These are phyloP conservation scores for Hypanus sabinus DNA, from an alignment of 2,113 vertebrate species.

Conservation along the genomic window DNA sequence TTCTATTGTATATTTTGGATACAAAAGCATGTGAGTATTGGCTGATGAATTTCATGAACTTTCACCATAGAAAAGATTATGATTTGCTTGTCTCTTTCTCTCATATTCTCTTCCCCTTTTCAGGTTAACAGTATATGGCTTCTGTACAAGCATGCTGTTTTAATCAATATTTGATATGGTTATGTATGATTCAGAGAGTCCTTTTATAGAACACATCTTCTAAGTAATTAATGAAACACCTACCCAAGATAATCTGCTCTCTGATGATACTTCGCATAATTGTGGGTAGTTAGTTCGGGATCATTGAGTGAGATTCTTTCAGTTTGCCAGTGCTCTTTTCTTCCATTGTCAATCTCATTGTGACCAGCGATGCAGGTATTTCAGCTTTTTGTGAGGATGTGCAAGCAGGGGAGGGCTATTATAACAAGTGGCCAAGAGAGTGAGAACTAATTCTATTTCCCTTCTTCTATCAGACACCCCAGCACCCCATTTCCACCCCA, in stretches of 20 bases:
- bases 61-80: not conserved
- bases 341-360: not conserved
- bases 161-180: not conserved
- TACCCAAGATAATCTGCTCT: not conserved
- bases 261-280: not conserved
- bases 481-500: no score
- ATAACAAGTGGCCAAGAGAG: not conserved
- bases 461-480: not conserved
- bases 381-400: not conserved
- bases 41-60: not conserved
- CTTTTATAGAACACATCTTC: constrained; percentile 6
- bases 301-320: not conserved
- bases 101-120: not conserved
- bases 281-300: not conserved
- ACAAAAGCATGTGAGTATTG: no score
- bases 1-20: no score
- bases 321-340: no score
- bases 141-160: not conserved
- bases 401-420: not conserved
- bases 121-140: not conserved
- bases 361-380: not conserved
- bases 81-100: not conserved
- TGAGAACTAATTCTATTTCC: not conserved
- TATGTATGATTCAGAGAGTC: not conserved
- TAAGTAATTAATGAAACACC: constrained; percentile 3